Percentiles rank a stretch among this genome's conserved stretches.
Conservation (phyloP, 1,140 invertebrate species). For the Potamilus streckersoni region DNA sequence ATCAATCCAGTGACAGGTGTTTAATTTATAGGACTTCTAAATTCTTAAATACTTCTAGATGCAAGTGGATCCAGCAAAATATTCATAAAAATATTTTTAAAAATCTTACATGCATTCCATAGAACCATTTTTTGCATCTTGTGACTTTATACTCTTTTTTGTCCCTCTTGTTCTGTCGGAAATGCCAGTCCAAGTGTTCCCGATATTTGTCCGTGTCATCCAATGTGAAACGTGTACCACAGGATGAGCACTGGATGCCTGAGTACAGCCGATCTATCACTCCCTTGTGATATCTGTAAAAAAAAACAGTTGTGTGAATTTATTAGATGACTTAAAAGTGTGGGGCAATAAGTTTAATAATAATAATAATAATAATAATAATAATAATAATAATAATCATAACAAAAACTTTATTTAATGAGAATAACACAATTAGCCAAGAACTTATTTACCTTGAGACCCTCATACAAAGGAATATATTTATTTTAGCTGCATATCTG, state of each 20-base stretch:
- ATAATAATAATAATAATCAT: too few species aligned
- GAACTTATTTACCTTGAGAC: too few species aligned
- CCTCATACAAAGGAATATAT: too few species aligned
- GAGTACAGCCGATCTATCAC: constrained; percentile 80
- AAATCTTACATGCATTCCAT: constrained; percentile 75
- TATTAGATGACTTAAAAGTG: not conserved
- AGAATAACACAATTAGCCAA: too few species aligned
- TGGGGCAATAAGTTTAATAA: not conserved
- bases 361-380: too few species aligned
- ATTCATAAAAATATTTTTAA: not conserved
- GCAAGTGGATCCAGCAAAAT: too few species aligned
- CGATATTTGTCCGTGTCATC: constrained; percentile 87
- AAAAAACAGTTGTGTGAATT: constrained; percentile 9
- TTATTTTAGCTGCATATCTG: too few species aligned
- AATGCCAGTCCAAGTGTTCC: constrained; percentile 97
- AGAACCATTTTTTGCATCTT: constrained; percentile 88
- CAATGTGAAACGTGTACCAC: constrained; percentile 89
- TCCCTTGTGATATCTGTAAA: constrained; percentile 73
- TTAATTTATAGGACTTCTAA: too few species aligned
- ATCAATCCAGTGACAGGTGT: too few species aligned
- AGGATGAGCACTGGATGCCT: constrained; percentile 95
- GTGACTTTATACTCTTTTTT: constrained; percentile 86
- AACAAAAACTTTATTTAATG: too few species aligned
- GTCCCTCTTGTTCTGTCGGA: constrained; percentile 89
- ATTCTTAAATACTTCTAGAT: too few species aligned